Evolutionary conservation across 2,888 invertebrate species (phyloP), one percentile per base, ranked within the genome.

Genomic region (Tachina fera): DNA sequence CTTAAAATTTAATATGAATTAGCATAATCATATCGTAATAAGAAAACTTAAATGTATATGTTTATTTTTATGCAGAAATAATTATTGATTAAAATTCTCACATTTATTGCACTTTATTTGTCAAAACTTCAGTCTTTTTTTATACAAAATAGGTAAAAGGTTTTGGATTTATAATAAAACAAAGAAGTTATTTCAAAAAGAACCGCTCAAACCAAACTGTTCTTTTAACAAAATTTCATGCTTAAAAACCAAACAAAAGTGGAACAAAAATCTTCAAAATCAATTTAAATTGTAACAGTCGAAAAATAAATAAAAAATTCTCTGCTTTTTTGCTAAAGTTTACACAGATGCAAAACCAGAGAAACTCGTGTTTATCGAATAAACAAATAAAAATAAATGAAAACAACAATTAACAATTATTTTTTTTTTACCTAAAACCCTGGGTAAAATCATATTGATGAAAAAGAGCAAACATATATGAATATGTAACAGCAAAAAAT

Each of bases 71-170:
- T 1, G 53, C 39, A 19, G 63, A 60, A 76, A 75, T 41, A 16
- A 14, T 31, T 49, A 43, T 49, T 22, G 19, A 47, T 70, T 63
- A 47, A 76, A 76, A 31, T 68, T 75, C 60, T 70, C 10, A 45
- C 68, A 71, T 82, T 76, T 63, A 82, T 82, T 70, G 63, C 75
- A 56, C 49, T 76, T 70, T 70, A 60, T 65, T 63, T 71, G 56
- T 65, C 76, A 67, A 72, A n/a, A 67, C 56, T 58, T 80, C 65
- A 82, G 76, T 22, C 4, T 22, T 11, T 58, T 31, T 8, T 2
- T 9, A 13, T 5, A n/a, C 9, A 16, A 41, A 71, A 3, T 10
- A 53, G 22, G 39, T 10, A 51, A 13, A 56, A 11, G 1, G 10
- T 9, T 22, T 67, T 56, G 6, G 31, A 60, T 47, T 56, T 45